Conservation (phyloP, 2,113 vertebrate genomes). For the Sapayoa aenigma region DNA sequence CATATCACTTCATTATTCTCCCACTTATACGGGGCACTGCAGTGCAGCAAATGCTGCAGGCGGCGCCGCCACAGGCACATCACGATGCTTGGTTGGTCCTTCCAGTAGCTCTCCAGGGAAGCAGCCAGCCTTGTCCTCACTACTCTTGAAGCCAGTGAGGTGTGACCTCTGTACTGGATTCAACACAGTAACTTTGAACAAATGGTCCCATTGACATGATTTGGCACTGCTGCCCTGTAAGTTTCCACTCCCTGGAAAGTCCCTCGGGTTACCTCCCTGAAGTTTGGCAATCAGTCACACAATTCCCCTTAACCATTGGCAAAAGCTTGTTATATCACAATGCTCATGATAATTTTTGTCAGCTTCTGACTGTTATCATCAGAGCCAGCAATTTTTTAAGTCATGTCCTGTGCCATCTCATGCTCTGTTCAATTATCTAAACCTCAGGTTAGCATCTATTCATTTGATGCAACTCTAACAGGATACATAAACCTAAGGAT, state of each 20-base stretch:
- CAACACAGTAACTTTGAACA: neutral
- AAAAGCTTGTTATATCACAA: neutral
- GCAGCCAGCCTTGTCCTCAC: accelerated
- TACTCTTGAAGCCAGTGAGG: neutral
- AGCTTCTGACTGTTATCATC: neutral
- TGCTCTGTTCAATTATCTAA: neutral
- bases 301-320: neutral
- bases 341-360: neutral
- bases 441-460: neutral
- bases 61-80: accelerated
- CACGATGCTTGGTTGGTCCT: neutral
- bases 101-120: neutral
- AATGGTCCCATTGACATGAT: neutral
- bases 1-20: neutral
- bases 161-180: neutral
- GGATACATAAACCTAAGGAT: neutral
- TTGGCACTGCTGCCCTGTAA: neutral
- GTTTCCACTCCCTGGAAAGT: neutral
- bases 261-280: neutral
- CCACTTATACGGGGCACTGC: neutral
- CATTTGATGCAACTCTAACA: neutral
- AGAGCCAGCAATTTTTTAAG: neutral
- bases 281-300: neutral
- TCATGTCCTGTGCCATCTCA: neutral
- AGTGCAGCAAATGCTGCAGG: too few species aligned